A percentile compares a stretch with the other conserved stretches of the same genome.
Conservation (phyloP, 2,113 vertebrate species). For the Theropithecus gelada region DNA sequence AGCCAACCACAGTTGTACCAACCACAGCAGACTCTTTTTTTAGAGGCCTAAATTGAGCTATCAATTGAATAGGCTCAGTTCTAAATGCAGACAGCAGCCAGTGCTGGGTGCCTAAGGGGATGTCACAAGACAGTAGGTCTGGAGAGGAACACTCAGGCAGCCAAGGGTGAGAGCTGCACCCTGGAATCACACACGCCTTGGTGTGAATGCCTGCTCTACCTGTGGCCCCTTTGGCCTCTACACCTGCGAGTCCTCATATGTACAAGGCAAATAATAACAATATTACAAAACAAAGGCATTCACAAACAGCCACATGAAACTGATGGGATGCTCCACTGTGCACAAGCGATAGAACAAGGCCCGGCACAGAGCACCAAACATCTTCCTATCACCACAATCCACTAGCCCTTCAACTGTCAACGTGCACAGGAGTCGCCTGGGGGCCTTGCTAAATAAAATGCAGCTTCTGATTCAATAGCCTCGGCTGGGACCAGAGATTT, state of each 20-base stretch:
- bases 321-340: not conserved
- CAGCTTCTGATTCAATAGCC: not conserved
- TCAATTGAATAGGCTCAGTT: not conserved
- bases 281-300: not conserved
- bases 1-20: not conserved
- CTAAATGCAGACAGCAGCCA: not conserved
- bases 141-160: not conserved
- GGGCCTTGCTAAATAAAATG: not conserved
- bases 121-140: not conserved
- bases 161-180: not conserved
- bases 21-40: not conserved
- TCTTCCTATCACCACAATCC: accelerated
- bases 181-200: too few species aligned
- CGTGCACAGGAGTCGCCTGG: not conserved
- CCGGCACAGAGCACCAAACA: too few species aligned
- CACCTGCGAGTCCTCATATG: not conserved
- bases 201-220: not conserved
- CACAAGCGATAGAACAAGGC: too few species aligned
- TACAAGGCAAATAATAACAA: not conserved
- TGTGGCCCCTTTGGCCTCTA: not conserved
- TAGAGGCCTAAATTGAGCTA: not conserved
- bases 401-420: not conserved
- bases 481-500: not conserved
- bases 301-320: not conserved
- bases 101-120: not conserved